Percentiles rank a stretch among this genome's conserved stretches.
Conservation (phyloP, 2,113 vertebrate genomes). For the Crotalus viridis region DNA sequence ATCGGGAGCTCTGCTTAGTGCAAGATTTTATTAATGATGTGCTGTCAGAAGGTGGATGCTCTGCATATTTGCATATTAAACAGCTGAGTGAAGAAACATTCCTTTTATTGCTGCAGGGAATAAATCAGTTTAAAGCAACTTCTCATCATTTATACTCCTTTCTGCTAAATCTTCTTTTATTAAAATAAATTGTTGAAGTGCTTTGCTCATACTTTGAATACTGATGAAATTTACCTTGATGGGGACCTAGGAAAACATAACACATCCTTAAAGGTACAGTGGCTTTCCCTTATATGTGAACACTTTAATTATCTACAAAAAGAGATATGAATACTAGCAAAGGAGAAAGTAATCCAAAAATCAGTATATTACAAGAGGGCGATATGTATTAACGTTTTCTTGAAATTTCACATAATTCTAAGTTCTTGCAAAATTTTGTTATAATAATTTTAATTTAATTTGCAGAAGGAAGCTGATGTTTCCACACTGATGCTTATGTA, state of each 20-base stretch:
- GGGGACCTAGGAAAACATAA: slow-evolving; percentile 76
- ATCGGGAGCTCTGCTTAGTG: slow-evolving; percentile 90
- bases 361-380: background rate
- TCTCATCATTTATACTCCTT: slow-evolving; percentile 91
- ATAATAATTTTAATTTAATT: background rate
- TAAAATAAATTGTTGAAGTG: slow-evolving; percentile 92
- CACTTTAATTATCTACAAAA: slow-evolving; percentile 57
- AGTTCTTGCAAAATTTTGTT: background rate
- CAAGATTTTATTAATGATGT: slow-evolving; percentile 96
- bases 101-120: slow-evolving; percentile 96
- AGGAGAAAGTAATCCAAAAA: background rate
- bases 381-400: background rate
- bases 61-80: slow-evolving; percentile 99
- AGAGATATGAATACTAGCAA: slow-evolving; percentile 43
- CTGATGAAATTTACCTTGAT: slow-evolving; percentile 88
- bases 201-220: slow-evolving; percentile 88
- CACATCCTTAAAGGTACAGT: slow-evolving; percentile 79
- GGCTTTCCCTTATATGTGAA: slow-evolving; percentile 57
- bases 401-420: background rate
- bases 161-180: slow-evolving; percentile 93
- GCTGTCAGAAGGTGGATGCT: slow-evolving; percentile 97
- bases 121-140: slow-evolving; percentile 99
- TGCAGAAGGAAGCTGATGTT: background rate
- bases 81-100: slow-evolving; percentile 90
- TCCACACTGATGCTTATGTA: background rate